phyloP scores from a whole-genome alignment of 2,797 vertebrate species.

The Micrastur ruficollis region DNA sequence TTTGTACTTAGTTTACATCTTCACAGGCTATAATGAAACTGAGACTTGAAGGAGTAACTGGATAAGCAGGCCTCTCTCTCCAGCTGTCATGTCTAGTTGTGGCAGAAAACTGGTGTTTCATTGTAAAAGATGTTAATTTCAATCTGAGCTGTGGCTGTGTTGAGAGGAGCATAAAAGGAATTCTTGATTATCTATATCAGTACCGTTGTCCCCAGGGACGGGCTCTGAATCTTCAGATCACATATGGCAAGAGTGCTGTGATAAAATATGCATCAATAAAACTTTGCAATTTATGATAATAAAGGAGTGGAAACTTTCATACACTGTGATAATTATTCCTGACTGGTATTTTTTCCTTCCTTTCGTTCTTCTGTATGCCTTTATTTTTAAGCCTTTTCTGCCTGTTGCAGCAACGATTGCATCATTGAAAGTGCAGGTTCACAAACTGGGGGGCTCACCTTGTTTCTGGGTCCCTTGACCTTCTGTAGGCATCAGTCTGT shows the following conservation, averaged over 20 bases:
- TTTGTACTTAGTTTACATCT: constrained; percentile 53
- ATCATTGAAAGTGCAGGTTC: not conserved
- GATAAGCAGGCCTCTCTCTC: constrained; percentile 67
- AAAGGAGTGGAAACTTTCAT: constrained; percentile 68
- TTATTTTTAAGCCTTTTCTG: constrained; percentile 2
- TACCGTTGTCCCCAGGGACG: constrained; percentile 64
- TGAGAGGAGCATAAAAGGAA: constrained; percentile 75
- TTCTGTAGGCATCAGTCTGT: not conserved
- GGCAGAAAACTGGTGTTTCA: constrained; percentile 74
- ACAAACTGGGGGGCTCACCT: not conserved
- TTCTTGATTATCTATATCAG: constrained; percentile 78
- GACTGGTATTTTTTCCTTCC: constrained; percentile 33
- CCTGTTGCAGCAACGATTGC: not conserved
- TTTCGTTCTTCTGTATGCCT: not conserved
- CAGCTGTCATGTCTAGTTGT: constrained; percentile 72
- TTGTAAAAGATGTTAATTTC: constrained; percentile 81
- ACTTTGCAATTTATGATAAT: constrained; percentile 71
- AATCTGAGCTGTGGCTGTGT: constrained; percentile 62
- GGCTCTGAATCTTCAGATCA: constrained; percentile 73
- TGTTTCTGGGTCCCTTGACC: not conserved
- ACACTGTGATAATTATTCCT: constrained; percentile 63
- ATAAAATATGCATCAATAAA: constrained; percentile 81
- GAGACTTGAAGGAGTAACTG: constrained; percentile 61
- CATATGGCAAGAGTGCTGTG: constrained; percentile 75
- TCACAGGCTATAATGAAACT: constrained; percentile 35